Percentiles rank a stretch among this genome's conserved stretches.
Conservation (phyloP, 2,888 invertebrate genomes). For the Ophion slaviceki region DNA sequence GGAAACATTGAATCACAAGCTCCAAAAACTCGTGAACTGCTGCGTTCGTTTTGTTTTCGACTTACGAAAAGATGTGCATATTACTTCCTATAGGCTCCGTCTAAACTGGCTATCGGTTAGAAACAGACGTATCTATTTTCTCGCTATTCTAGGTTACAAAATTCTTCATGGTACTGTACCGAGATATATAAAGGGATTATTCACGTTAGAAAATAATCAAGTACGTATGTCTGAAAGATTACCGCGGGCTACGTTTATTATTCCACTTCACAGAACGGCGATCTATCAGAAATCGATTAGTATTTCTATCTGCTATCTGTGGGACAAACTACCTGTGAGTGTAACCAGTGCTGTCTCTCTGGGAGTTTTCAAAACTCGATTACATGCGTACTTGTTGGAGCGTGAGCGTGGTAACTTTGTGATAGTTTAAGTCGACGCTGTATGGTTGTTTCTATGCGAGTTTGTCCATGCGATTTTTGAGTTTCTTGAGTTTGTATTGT, state of each 20-base stretch:
- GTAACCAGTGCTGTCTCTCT: no score
- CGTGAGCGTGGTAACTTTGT: no score
- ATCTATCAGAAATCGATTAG: background rate
- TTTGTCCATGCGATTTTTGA: no score
- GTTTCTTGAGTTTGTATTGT: no score
- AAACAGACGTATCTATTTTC: slow-evolving; percentile 4
- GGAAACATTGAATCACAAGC: background rate
- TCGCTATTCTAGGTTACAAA: background rate
- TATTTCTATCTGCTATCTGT: no score
- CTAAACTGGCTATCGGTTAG: slow-evolving; percentile 34
- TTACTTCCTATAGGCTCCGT: slow-evolving; percentile 27
- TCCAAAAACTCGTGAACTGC: background rate
- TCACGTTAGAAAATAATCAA: background rate
- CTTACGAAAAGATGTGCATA: slow-evolving; percentile 11
- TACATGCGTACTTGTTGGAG: background rate
- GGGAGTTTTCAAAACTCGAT: no score
- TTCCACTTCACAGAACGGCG: background rate
- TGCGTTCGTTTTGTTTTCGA: background rate
- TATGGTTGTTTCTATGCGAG: no score
- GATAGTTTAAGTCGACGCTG: no score
- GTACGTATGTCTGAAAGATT: background rate
- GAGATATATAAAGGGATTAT: background rate
- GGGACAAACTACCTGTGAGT: no score
- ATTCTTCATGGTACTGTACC: background rate
- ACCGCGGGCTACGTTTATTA: background rate